Percentiles rank a stretch among this genome's conserved stretches.
Evolutionary conservation across 2,888 invertebrate genomes (phyloP).

Genomic region (Fragum whitleyi): DNA sequence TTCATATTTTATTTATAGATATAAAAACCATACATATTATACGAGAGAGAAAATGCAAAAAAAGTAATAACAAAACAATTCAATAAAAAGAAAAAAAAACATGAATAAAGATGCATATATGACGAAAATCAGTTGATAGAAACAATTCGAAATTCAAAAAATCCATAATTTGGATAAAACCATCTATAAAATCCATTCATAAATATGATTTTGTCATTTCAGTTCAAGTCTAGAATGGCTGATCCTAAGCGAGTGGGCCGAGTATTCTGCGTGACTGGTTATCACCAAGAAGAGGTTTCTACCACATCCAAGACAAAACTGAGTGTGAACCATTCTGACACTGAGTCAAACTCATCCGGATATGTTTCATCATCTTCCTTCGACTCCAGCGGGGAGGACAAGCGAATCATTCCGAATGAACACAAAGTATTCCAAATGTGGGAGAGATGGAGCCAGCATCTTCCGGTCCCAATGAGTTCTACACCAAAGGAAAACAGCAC

Average conservation of each 20-base stretch:
- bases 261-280: conserved; percentile 59
- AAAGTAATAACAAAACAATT: too few relatives aligned
- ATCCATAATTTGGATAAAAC: too few relatives aligned
- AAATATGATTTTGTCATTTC: conserved; percentile 3
- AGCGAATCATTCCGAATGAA: conserved; percentile 50
- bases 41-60: too few relatives aligned
- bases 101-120: too few relatives aligned
- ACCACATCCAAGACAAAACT: neutral
- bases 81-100: too few relatives aligned
- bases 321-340: conserved; percentile 40
- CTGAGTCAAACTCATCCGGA: conserved; percentile 58
- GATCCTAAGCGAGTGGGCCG: conserved; percentile 32
- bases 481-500: conserved; percentile 45
- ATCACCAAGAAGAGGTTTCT: neutral
- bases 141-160: too few relatives aligned
- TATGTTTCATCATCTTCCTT: conserved; percentile 64
- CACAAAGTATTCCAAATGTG: conserved; percentile 60
- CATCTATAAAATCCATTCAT: too few relatives aligned
- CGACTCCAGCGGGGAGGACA: conserved; percentile 60
- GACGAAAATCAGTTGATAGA: too few relatives aligned
- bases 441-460: conserved; percentile 40
- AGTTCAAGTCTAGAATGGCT: conserved; percentile 24
- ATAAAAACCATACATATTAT: too few relatives aligned
- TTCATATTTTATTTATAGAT: too few relatives aligned
- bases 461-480: conserved; percentile 48